A percentile compares a stretch with the other conserved stretches of the same genome.
Conservation (phyloP, 2,888 invertebrate species). For the Miltochrista miniata region DNA sequence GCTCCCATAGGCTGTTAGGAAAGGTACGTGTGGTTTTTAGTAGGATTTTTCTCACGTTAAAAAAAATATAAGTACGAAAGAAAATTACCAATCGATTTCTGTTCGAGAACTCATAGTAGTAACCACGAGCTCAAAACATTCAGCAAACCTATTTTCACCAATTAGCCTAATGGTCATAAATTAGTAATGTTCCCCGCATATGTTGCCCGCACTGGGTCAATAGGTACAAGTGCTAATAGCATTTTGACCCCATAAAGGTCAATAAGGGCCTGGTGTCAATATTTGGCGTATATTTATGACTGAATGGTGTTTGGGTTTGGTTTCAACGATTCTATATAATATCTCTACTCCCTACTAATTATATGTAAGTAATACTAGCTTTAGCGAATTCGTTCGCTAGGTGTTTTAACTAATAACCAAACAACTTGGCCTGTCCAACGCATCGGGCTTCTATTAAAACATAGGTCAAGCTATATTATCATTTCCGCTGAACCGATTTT, state of each 20-base stretch:
- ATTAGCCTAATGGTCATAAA: slow-evolving; percentile 15
- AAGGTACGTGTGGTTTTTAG: no score
- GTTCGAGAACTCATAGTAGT: slow-evolving; percentile 5
- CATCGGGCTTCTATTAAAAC: no score
- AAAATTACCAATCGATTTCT: background rate
- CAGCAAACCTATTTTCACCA: slow-evolving; percentile 13
- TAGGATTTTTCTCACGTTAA: no score
- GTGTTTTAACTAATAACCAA: no score
- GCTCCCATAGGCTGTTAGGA: no score
- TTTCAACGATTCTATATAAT: no score
- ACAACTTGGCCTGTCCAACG: no score
- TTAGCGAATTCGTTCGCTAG: no score
- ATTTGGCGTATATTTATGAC: slow-evolving; percentile 5
- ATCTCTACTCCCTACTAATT: background rate
- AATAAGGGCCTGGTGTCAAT: slow-evolving; percentile 11
- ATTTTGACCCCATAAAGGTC: slow-evolving; percentile 13
- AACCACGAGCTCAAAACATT: background rate
- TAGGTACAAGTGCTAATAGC: slow-evolving; percentile 18
- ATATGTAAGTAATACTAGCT: no score
- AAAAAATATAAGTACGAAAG: no score
- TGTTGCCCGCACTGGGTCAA: slow-evolving; percentile 15
- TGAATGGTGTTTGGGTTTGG: background rate
- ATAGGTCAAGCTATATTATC: no score
- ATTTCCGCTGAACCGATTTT: no score
- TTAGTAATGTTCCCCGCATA: slow-evolving; percentile 11